Evolutionary conservation across 2,888 invertebrate species (phyloP), one percentile per base, ranked within the genome.

Genomic region (Machimus atricapillus): DNA sequence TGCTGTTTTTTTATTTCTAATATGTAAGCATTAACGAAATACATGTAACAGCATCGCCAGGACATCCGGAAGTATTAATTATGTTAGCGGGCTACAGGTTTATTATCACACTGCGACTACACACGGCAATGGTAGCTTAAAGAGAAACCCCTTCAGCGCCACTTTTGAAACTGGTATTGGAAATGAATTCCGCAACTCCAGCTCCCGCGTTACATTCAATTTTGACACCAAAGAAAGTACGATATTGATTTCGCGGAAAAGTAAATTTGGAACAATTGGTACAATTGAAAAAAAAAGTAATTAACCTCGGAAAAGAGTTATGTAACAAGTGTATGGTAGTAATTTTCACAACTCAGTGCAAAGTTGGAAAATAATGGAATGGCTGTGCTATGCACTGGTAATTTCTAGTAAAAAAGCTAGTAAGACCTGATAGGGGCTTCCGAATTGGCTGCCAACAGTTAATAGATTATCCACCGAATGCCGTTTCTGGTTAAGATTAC

Each of bases 391-490:
- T 23, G 52, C 56, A 56, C 56, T 43, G 52, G 34, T 82, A 82
- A 58, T 46, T 79, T 79, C 23, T 79, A 27, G 34, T 79, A 43
- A 27, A 79, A 79, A 79, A n/a, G 46, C 23, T 23, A 43, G n/a
- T 16, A 27, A 74, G 58, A 88, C 88, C 88, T 88, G 88, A 66
- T 86, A 88, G 27, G 74, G 58, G 43, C 77, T 87, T 77, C 87
- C 87, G 56, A 87, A 87, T 31, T 86, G 87, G 66, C 77, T 87
- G 52, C 87, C 88, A 81, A 86, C 87, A 34, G 87, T 87, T 56
- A 89, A 83, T n/a, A 88, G 73, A 83, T 89, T 89, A 87, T 89
- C 89, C 86, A 89, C 87, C 23, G 89, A 89, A 82, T 89, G 87
- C 79, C 89, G 85, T 83, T 87, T 87, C 40, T 87, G 86, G 76